Evolutionary conservation across 2,888 invertebrate species (phyloP).

Genomic region (Erannis defoliaria): DNA sequence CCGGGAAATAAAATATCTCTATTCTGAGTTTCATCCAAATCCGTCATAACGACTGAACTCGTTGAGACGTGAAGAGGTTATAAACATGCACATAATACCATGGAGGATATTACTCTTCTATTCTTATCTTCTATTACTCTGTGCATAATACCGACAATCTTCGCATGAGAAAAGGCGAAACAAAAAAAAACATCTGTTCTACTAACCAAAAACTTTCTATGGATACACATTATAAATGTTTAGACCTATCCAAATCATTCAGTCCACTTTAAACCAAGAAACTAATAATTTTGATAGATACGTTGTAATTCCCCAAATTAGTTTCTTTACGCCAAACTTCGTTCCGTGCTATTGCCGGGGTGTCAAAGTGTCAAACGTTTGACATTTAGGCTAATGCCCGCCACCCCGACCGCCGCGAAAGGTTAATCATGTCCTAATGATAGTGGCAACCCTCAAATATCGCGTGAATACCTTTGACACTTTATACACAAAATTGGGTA

Average conservation of each 20-base stretch:
- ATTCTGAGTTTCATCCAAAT: too few relatives aligned
- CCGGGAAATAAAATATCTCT: too few relatives aligned
- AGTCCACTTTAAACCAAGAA: neutral
- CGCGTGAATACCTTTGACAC: constrained; percentile 38
- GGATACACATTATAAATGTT: too few relatives aligned
- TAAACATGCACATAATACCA: too few relatives aligned
- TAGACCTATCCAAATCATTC: neutral
- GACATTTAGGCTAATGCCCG: constrained; percentile 66
- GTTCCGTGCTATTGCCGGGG: constrained; percentile 45
- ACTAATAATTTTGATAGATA: constrained; percentile 23
- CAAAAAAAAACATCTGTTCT: too few relatives aligned
- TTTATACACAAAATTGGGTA: constrained; percentile 31
- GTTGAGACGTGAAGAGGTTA: too few relatives aligned
- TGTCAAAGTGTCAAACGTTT: constrained; percentile 46
- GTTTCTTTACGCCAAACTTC: constrained; percentile 28
- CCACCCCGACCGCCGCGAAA: constrained; percentile 66
- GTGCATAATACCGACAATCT: too few relatives aligned
- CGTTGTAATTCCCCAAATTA: constrained; percentile 11
- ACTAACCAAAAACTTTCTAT: too few relatives aligned
- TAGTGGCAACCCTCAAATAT: constrained; percentile 53
- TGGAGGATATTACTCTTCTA: too few relatives aligned
- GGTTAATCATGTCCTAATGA: constrained; percentile 84
- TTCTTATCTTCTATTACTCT: too few relatives aligned
- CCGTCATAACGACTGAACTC: too few relatives aligned
- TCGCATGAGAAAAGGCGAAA: too few relatives aligned